These are phyloP conservation scores for Habrosyne pyritoides DNA, from an alignment of 2,888 invertebrate genomes.

Conservation along the genomic window DNA sequence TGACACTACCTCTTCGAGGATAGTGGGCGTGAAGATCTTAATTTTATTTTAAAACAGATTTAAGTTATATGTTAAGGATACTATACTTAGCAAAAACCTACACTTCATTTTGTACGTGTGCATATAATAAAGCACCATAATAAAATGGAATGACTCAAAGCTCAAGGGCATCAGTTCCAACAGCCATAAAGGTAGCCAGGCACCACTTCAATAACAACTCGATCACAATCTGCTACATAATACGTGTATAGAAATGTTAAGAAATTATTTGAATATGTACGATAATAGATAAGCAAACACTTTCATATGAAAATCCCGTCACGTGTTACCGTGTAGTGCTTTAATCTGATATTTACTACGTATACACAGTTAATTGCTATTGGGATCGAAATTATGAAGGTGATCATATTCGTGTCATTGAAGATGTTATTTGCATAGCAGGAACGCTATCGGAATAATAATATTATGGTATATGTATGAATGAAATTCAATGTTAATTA, in stretches of 20 bases:
- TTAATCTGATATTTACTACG: constrained; percentile 38
- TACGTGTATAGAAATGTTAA: constrained; percentile 59
- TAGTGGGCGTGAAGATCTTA: no score
- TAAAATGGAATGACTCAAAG: constrained; percentile 21
- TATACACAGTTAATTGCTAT: constrained; percentile 49
- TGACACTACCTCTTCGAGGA: no score
- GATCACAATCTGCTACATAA: constrained; percentile 54
- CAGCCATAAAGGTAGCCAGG: constrained; percentile 17
- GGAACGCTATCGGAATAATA: constrained; percentile 39
- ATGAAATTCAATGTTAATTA: neutral
- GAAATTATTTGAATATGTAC: constrained; percentile 29
- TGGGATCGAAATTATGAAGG: constrained; percentile 44
- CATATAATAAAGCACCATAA: constrained; percentile 39
- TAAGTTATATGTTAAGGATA: constrained; percentile 14
- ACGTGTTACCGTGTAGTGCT: constrained; percentile 34
- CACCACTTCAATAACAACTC: constrained; percentile 22
- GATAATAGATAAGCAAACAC: constrained; percentile 8
- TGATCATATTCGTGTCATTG: constrained; percentile 44
- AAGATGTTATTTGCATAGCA: constrained; percentile 47
- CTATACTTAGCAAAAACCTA: constrained; percentile 18
- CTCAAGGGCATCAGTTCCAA: constrained; percentile 32
- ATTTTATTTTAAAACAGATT: neutral
- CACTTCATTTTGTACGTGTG: constrained; percentile 41
- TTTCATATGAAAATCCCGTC: constrained; percentile 34
- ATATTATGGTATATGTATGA: constrained; percentile 12